Evolutionary conservation across 2,888 invertebrate genomes (phyloP).

Genomic region (Rhagium mordax): DNA sequence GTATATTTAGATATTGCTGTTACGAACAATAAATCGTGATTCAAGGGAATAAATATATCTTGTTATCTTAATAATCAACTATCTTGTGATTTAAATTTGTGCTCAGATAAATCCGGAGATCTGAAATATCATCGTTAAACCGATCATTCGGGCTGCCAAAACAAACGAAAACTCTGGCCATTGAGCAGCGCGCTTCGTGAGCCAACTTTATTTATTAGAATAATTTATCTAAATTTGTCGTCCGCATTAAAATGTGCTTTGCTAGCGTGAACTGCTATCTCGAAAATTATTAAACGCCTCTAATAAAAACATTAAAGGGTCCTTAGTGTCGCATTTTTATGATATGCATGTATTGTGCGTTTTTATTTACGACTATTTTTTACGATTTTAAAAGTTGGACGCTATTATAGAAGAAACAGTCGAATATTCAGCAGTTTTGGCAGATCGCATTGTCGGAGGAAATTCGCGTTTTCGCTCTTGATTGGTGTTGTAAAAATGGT

Average conservation of each 20-base stretch:
- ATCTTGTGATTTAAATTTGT: too few relatives aligned
- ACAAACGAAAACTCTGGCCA: neutral
- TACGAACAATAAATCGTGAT: neutral
- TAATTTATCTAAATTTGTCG: conserved; percentile 8
- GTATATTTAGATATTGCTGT: too few relatives aligned
- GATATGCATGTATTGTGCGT: too few relatives aligned
- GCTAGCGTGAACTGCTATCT: neutral
- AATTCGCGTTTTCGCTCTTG: too few relatives aligned
- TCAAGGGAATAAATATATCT: neutral
- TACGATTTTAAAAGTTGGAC: too few relatives aligned
- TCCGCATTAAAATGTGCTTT: neutral
- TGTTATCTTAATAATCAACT: neutral
- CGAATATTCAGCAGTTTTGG: too few relatives aligned
- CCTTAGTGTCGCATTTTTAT: neutral
- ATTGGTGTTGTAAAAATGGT: too few relatives aligned
- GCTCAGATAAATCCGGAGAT: neutral
- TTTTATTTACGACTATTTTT: too few relatives aligned
- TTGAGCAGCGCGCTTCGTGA: neutral
- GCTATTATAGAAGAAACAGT: too few relatives aligned
- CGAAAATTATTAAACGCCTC: neutral
- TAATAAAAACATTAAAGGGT: neutral
- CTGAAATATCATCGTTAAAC: conserved; percentile 2
- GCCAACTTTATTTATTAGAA: neutral
- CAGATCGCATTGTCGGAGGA: too few relatives aligned
- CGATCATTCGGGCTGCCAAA: neutral